Base-by-base conservation (phyloP, 2,888 invertebrate species). In the Drosophila infuscata region DNA sequence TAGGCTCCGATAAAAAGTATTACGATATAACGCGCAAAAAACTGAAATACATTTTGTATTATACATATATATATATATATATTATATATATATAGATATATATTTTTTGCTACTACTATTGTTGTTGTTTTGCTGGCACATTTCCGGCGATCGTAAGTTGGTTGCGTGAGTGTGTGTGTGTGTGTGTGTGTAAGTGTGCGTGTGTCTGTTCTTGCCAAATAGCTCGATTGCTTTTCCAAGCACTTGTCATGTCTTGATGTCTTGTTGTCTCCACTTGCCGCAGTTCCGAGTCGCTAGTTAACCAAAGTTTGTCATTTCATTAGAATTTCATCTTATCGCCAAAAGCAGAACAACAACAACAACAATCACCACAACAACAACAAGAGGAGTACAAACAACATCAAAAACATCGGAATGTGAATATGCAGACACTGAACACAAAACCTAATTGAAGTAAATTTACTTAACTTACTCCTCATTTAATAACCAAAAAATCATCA, bases 241-340 rank as follows among this genome's bases (percentile, higher is more conserved):
- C 78, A 73, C 59, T 70, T 71, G 64, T 68, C 67, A 60, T 58
- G 66, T 66, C 70, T 63, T 36, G 53, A 35, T 53, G 35, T 25
- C 46, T 46, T 46, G 25, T 46, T 25, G 36, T 29, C 68, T 68
- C 54, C 78, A 77, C 70, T 77, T 78, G 77, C 46, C 66, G 61
- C 66, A 70, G 64, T 83, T 77, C 72, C 67, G 53, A 70, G 57
- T 64, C 48, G 30, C 59, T 60, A 66, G 65, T 77, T 70, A 67
- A 63, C 62, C 38, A 67, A 69, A 63, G 65, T 81, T 69, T 75
- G 81, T 75, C 81, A 81, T 81, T 83, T 82, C 75, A 67, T 81
- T 83, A 74, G 79, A 81, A 81, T 73, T 70, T 72, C 30, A 66
- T 69, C 79, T 83, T 82, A 84, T 82, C 79, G 65, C 65, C 38